phyloP scores from a whole-genome alignment of 2,113 vertebrate species.

The Apeltes quadracus region DNA sequence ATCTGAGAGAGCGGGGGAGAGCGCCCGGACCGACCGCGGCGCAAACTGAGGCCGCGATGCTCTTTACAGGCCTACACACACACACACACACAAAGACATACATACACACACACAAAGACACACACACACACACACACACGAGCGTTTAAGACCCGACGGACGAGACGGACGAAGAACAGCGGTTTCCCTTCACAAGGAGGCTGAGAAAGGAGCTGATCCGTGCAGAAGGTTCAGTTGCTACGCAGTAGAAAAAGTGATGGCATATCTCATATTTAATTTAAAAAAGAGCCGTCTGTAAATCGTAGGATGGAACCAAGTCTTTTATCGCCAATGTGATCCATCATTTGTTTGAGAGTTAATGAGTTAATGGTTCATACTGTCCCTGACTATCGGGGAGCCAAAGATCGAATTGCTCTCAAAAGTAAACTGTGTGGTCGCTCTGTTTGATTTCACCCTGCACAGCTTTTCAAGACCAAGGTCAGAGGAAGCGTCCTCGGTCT shows the following conservation, averaged over 20 bases:
- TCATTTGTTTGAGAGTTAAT: neutral
- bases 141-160: constrained; percentile 29
- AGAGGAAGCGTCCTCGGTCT: constrained; percentile 32
- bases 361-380: too few relatives aligned
- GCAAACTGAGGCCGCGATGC: constrained; percentile 38
- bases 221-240: too few relatives aligned
- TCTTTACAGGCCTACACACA: constrained; percentile 31
- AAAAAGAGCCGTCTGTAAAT: neutral
- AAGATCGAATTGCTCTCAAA: neutral
- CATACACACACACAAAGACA: constrained; percentile 20
- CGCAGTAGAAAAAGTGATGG: neutral
- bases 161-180: neutral
- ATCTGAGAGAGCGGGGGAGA: constrained; percentile 67
- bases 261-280: too few relatives aligned
- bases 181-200: too few relatives aligned
- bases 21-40: constrained; percentile 50
- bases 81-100: constrained; percentile 8
- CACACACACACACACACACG: constrained; percentile 20
- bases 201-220: neutral
- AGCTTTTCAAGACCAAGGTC: constrained; percentile 20
- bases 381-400: too few relatives aligned
- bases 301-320: neutral
- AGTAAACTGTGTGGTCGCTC: neutral
- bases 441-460: neutral
- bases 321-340: neutral